These are phyloP conservation scores for Gasterosteus nipponicus DNA, from an alignment of 2,113 vertebrate species.

Conservation along the genomic window DNA sequence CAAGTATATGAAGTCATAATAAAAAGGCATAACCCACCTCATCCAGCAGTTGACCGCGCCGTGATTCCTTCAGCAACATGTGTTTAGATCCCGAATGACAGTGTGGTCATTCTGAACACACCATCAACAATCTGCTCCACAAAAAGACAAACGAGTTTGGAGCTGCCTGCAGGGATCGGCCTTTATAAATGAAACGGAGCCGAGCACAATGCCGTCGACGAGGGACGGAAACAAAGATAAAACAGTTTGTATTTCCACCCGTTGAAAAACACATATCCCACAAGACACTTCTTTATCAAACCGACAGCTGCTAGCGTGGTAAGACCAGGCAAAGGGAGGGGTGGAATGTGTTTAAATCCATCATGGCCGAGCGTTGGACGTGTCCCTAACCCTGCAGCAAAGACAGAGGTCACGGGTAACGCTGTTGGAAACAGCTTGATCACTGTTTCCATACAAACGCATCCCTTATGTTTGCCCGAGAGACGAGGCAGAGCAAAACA, in stretches of 20 bases:
- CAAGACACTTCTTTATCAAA: slow-evolving; percentile 53
- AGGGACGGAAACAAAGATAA: slow-evolving; percentile 32
- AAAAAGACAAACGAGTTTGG: slow-evolving; percentile 32
- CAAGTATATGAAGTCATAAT: not conserved
- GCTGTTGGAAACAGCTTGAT: slow-evolving; percentile 68
- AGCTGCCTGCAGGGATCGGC: slow-evolving; percentile 28
- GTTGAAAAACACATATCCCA: slow-evolving; percentile 60
- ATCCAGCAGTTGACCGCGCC: not conserved
- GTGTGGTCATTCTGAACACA: slow-evolving; percentile 5
- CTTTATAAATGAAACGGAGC: slow-evolving; percentile 25
- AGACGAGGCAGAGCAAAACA: slow-evolving; percentile 19
- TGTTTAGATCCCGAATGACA: slow-evolving; percentile 19
- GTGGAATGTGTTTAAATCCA: slow-evolving; percentile 69
- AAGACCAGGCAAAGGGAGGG: slow-evolving; percentile 58
- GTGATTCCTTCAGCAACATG: slow-evolving; percentile 14
- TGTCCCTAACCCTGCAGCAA: slow-evolving; percentile 59
- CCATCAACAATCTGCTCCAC: slow-evolving; percentile 31
- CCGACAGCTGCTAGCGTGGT: slow-evolving; percentile 51
- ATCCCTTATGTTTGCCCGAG: slow-evolving; percentile 16
- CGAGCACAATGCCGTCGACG: slow-evolving; percentile 17
- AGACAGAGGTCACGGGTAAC: slow-evolving; percentile 49
- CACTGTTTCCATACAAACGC: slow-evolving; percentile 37
- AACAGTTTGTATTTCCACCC: slow-evolving; percentile 27
- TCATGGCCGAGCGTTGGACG: slow-evolving; percentile 50
- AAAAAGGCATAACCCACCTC: not conserved